Percentiles rank a stretch among this genome's conserved stretches.
Evolutionary conservation across 2,797 vertebrate genomes (phyloP).

Genomic region (Amblyraja radiata): DNA sequence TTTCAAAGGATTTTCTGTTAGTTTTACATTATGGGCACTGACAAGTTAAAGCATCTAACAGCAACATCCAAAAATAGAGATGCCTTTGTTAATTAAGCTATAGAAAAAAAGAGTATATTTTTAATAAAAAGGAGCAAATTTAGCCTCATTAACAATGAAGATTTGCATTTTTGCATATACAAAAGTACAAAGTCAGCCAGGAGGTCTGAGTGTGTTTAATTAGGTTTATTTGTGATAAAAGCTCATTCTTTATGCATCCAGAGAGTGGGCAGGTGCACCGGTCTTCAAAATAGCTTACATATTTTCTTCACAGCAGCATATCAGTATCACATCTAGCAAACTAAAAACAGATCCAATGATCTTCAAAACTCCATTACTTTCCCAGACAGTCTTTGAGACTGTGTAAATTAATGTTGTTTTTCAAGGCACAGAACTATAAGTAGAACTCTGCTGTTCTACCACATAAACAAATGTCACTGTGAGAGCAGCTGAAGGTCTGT

Average conservation of each 20-base stretch:
- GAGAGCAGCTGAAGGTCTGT: not conserved
- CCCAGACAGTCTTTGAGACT: not conserved
- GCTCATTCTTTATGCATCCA: not conserved
- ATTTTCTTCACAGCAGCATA: not conserved
- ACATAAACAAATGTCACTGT: not conserved
- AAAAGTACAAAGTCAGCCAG: not conserved
- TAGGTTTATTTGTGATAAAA: not conserved
- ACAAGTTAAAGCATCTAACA: not conserved
- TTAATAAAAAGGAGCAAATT: not conserved
- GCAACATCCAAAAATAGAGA: not conserved
- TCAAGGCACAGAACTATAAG: not conserved
- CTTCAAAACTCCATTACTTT: not conserved
- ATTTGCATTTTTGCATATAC: not conserved
- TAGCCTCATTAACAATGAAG: not conserved
- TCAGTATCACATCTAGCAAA: not conserved
- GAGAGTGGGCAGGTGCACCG: not conserved
- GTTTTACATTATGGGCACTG: not conserved
- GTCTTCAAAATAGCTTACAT: not conserved
- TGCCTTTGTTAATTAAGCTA: not conserved
- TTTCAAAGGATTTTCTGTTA: not conserved
- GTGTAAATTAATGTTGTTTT: not conserved
- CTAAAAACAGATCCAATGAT: not conserved
- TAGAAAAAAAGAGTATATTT: not conserved
- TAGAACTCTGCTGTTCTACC: not conserved
- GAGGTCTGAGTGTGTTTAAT: not conserved